These are phyloP conservation scores for Sander lucioperca DNA, from an alignment of 2,113 vertebrate genomes.

Conservation along the genomic window DNA sequence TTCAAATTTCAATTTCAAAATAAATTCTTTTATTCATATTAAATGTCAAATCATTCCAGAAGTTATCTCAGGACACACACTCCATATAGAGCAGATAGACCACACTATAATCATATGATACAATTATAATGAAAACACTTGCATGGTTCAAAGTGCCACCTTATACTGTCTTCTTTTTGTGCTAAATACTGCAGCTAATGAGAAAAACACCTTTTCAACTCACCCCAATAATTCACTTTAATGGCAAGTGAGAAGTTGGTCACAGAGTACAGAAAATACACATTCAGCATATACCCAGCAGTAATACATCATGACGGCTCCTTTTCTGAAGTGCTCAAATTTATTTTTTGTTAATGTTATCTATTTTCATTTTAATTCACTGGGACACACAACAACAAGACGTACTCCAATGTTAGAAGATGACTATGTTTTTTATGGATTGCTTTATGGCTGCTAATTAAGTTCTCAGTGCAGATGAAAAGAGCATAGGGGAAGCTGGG, in stretches of 20 bases:
- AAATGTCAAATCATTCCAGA: no score
- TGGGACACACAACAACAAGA: neutral
- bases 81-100: no score
- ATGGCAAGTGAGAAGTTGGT: conserved; percentile 34
- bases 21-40: no score
- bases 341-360: neutral
- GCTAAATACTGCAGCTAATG: conserved; percentile 30
- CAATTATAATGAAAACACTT: conserved; percentile 15
- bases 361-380: neutral
- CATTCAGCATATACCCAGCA: conserved; percentile 24
- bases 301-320: conserved; percentile 24
- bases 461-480: conserved; percentile 25
- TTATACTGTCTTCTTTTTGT: neutral
- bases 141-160: neutral
- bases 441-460: conserved; percentile 20
- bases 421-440: neutral
- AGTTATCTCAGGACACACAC: no score
- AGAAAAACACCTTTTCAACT: conserved; percentile 45
- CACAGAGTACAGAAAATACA: conserved; percentile 21
- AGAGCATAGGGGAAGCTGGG: conserved; percentile 15
- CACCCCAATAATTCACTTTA: conserved; percentile 36
- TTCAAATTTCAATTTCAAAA: no score
- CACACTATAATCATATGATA: no score
- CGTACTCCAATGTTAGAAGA: neutral
- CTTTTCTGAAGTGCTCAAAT: neutral